Evolutionary conservation across 2,113 vertebrate genomes (phyloP), one percentile per base, ranked within the genome.

Genomic region (Heterotilapia buettikoferi): DNA sequence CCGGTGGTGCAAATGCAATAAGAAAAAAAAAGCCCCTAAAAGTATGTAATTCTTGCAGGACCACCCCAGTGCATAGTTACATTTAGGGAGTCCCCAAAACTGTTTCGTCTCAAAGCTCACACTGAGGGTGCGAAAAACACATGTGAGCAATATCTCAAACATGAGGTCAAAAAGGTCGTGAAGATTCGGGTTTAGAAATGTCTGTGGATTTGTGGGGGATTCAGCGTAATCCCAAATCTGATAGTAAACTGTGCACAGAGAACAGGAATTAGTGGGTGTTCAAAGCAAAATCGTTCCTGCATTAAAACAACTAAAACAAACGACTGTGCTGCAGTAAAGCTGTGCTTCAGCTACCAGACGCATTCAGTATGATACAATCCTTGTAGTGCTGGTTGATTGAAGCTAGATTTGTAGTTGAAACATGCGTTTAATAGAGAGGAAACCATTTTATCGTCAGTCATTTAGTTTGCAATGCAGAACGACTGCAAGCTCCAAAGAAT

Each of bases 111-210:
- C 43, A 78, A 50, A 78, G 43, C 43, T 76, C 6, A 18, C 59
- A 6, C 40, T 18, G 50, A 84, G 9, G 12, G 43, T 78, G 36
- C n/a, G 10, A 54, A 52, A 40, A 59, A 61, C 71, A 84, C 80
- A 91, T 91, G 73, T 76, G 82, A 90, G 78, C 33, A 14, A 82
- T 82, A 88, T 84, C 84, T 86, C 86, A 92, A 68, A 71, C 56
- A 21, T 45, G 26, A 89, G 89, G 91, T 93, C 88, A 87, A 52
- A 26, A 50, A 87, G 83, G 86, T 61, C 79, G 84, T 52, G 16
- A 26, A 83, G 57, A 88, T 53, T 63, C 11, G 14, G 54, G 82
- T 68, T 83, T 54, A 88, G 80, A 86, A 56, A 86, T 4, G 33
- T 59, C 82, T 57, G 85, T 54, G 63, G 66, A 76, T 33, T 61